These are phyloP conservation scores for Rhyacophila brunnea DNA, from an alignment of 1,140 invertebrate genomes.

Conservation along the genomic window DNA sequence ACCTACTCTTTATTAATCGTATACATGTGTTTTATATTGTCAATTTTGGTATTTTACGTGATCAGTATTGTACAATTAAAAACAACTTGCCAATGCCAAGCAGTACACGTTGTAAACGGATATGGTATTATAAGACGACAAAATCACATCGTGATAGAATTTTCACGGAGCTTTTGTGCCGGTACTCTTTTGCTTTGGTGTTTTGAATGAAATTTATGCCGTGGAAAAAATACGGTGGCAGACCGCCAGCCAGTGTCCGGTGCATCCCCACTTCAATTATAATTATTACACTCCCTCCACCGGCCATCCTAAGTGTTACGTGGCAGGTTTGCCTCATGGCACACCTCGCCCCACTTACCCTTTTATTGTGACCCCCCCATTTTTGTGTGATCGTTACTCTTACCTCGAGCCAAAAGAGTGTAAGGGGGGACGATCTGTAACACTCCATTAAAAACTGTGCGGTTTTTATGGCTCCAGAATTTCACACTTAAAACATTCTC, in stretches of 20 bases:
- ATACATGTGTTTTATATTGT: no score
- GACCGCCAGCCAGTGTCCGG: slow-evolving; percentile 13
- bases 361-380: no score
- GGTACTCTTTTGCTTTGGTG: background rate
- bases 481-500: background rate
- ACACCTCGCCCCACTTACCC: background rate
- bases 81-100: no score
- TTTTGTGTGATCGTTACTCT: background rate
- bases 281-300: slow-evolving; percentile 13
- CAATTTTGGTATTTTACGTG: no score
- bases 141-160: background rate
- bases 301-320: background rate
- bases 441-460: slow-evolving; percentile 2
- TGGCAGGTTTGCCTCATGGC: no score
- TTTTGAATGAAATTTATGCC: slow-evolving; percentile 20
- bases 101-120: no score
- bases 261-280: slow-evolving; percentile 25
- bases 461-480: background rate
- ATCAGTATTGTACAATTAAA: no score
- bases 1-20: no score
- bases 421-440: background rate
- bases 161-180: background rate
- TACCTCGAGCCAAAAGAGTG: background rate
- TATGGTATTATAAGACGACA: no score
- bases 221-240: slow-evolving; percentile 11